Evolutionary conservation across 2,113 vertebrate genomes (phyloP).

Genomic region (Micromys minutus): DNA sequence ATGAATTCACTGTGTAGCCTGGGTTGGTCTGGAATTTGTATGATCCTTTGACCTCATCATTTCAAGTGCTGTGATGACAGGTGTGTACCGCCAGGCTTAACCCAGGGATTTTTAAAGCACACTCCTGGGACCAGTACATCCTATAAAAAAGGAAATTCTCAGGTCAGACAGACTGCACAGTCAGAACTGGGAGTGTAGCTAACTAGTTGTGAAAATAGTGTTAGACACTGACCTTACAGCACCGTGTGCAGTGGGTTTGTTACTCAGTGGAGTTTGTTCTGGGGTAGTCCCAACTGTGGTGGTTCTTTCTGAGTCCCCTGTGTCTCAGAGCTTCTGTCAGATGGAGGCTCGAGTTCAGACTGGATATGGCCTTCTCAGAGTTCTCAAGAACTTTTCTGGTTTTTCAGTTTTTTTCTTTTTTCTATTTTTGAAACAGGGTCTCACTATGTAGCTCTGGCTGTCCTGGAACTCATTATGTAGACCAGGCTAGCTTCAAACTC

Average conservation of each 20-base stretch:
- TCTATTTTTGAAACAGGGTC: not conserved
- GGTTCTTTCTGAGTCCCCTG: not conserved
- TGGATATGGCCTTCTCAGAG: not conserved
- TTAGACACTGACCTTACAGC: not conserved
- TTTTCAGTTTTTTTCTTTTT: not conserved
- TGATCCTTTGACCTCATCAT: not conserved
- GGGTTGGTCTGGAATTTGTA: not conserved
- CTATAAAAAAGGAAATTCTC: not conserved
- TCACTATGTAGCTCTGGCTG: not conserved
- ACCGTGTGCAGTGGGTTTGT: not conserved
- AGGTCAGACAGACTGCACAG: not conserved
- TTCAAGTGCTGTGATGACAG: not conserved
- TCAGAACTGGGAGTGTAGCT: not conserved
- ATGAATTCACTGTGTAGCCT: not conserved
- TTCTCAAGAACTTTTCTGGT: not conserved
- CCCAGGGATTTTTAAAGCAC: slow-evolving; percentile 4
- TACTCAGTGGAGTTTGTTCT: not conserved
- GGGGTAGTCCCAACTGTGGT: not conserved
- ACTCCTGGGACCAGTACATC: not conserved
- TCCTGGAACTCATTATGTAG: not conserved
- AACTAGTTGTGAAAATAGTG: not conserved
- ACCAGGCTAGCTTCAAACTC: not conserved
- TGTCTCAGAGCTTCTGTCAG: not conserved
- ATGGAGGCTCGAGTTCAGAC: not conserved
- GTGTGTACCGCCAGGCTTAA: not conserved